Evolutionary conservation across 2,113 vertebrate species (phyloP), one percentile per base, ranked within the genome.

Genomic region (Amphiprion ocellaris): DNA sequence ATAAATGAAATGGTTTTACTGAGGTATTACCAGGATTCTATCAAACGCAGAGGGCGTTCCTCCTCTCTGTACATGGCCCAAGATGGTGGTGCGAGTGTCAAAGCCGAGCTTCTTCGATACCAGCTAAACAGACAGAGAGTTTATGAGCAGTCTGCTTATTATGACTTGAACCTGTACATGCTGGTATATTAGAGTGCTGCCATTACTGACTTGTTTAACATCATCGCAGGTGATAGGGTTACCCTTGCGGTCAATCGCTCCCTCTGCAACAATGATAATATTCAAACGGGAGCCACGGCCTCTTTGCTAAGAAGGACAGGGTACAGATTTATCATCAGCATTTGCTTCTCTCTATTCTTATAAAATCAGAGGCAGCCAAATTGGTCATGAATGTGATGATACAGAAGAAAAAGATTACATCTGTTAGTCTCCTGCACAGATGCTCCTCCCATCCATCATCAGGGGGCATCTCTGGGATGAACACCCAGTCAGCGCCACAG

Each of bases 21-120:
- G 1, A 19, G 26, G 4, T 17, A 67, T 88, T 93, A 99, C 98
- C 96, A 99, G 92, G 83, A 99, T 95, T 46, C 97, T 94, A 89
- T 99, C 97, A 4, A 99, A 99, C 64, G 97, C 97, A 0, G 97
- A 99, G 0, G 97, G 98, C 0, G 97, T 98, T 69, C 98, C 98
- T 1, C 98, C 98, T 11, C 98, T 95, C 89, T 99, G 98, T 1
- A 99, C 97, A 0, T 99, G 98, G 11, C 98, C 98, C 81, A 99
- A 87, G 67, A 99, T 95, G 53, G 98, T 99, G 85, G 97, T 96
- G 0, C 98, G 94, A 2, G 98, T 99, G 92, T 99, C 98, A 5
- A 97, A 97, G 11, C 95, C 96, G n/a, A 99, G 86, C 16, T 95
- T 95, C 67, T 96, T 95, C 46, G 96, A 93, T 78, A 99, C 93